These are phyloP conservation scores for Parnassius orleans DNA, from an alignment of 2,888 invertebrate genomes.

Conservation along the genomic window DNA sequence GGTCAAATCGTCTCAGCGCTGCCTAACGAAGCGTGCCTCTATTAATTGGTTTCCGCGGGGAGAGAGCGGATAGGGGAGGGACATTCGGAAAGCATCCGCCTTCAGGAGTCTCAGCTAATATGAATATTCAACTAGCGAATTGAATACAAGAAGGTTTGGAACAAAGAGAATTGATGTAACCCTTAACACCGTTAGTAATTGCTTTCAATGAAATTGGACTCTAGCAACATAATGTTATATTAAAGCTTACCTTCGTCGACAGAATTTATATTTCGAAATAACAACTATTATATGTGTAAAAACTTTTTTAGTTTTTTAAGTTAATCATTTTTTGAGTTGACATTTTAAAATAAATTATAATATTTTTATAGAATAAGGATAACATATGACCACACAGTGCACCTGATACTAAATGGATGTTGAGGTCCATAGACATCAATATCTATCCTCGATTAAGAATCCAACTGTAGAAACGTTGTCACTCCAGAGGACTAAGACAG, in stretches of 20 bases:
- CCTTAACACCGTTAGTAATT: slow-evolving; percentile 44
- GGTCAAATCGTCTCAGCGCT: slow-evolving; percentile 55
- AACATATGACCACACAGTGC: no score
- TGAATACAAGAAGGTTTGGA: slow-evolving; percentile 42
- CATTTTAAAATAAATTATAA: no score
- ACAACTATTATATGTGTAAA: no score
- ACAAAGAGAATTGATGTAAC: slow-evolving; percentile 49
- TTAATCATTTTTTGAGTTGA: no score
- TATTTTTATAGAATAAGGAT: no score
- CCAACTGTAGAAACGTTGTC: no score
- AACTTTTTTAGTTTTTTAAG: no score
- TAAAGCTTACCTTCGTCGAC: slow-evolving; percentile 29
- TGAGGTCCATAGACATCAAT: no score
- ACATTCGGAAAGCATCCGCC: slow-evolving; percentile 39
- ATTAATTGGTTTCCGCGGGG: slow-evolving; percentile 64
- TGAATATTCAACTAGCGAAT: slow-evolving; percentile 66
- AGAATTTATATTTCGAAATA: no score
- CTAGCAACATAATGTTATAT: slow-evolving; percentile 56
- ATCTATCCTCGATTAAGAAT: no score
- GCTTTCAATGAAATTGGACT: slow-evolving; percentile 46
- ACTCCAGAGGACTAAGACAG: no score
- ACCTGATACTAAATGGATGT: no score
- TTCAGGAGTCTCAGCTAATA: slow-evolving; percentile 41
- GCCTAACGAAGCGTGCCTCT: slow-evolving; percentile 60
- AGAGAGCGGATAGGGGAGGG: slow-evolving; percentile 31